A percentile compares a stretch with the other conserved stretches of the same genome.
phyloP scores from a whole-genome alignment of 2,888 invertebrate species.

The Callinectes sapidus region DNA sequence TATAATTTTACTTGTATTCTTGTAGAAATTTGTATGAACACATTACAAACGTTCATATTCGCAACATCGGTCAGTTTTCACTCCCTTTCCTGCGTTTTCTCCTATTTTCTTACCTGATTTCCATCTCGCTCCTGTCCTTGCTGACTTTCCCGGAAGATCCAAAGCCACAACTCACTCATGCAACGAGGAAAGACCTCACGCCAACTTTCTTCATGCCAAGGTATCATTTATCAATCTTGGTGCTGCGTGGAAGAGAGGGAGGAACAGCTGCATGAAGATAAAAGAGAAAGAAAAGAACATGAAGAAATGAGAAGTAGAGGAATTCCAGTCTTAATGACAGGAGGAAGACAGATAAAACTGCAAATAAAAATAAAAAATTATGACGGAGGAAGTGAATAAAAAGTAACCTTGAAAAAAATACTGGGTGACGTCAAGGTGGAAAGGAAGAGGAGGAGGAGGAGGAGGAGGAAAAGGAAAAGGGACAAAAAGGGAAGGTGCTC shows the following conservation, averaged over 20 bases:
- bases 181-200: conserved; percentile 25
- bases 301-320: background rate
- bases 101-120: background rate
- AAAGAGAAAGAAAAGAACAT: background rate
- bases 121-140: background rate
- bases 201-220: conserved; percentile 8
- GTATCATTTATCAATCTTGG: conserved; percentile 8
- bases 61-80: too few relatives aligned
- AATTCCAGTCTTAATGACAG: background rate
- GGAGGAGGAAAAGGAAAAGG: conserved; percentile 8
- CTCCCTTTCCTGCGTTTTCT: background rate
- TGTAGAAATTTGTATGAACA: background rate
- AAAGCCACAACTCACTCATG: conserved; percentile 12
- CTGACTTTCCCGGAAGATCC: background rate
- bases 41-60: background rate
- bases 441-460: conserved; percentile 1
- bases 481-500: background rate
- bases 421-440: background rate
- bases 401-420: background rate
- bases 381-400: background rate
- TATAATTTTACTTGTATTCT: background rate
- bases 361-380: background rate
- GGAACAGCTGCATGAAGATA: background rate
- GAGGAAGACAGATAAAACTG: background rate
- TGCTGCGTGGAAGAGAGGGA: background rate